Base-by-base conservation (phyloP, 1,140 invertebrate genomes). In the Cephus cinctus region DNA sequence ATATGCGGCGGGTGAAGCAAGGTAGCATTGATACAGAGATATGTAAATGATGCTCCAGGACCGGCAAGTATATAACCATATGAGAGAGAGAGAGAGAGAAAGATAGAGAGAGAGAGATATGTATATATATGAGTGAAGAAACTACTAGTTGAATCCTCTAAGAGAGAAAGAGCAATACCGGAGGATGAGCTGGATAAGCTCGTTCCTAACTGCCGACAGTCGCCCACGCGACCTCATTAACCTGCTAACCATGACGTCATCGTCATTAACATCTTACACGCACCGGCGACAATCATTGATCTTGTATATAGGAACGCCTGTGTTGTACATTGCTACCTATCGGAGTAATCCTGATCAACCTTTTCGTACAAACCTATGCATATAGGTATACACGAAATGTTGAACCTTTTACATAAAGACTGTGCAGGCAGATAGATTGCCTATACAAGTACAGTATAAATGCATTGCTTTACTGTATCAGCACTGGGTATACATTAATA, bases 21-120 rank as follows among this genome's bases (percentile, higher is more conserved):
- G 59, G 55, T 47, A 61, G 56, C 59, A 57, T 61, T 56, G 59
- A 62, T 62, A 58, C 59, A 52, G 50, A 62, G 59, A 62, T 62
- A 62, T 62, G 59, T 61, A 62, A 61, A 14, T 11, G 15, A n/a
- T 16, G 43, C 27, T 36, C 25, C 20, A 16, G 8, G 31, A 9
- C 16, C 38, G 8, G 30, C 18, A 22, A 25, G 43, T 45, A 1
- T 3, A 16, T 9, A 30, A 53, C 56, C 42, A 46, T 50, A 59
- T 23, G 45, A 40, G 22, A 32, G 19, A 32, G 41, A 52, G 44
- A 22, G 16, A 5, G 27, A 49, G 34, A n/a, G 9, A 11, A 36
- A 30, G 18, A n/a, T 30, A 21, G 43, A 21, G 36, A 25, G 20
- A 48, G 53, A 44, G n/a, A 11, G 11, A 11, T 18, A 14, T 38